Evolutionary conservation across 2,888 invertebrate species (phyloP).

Genomic region (Trichopoda pennipes): DNA sequence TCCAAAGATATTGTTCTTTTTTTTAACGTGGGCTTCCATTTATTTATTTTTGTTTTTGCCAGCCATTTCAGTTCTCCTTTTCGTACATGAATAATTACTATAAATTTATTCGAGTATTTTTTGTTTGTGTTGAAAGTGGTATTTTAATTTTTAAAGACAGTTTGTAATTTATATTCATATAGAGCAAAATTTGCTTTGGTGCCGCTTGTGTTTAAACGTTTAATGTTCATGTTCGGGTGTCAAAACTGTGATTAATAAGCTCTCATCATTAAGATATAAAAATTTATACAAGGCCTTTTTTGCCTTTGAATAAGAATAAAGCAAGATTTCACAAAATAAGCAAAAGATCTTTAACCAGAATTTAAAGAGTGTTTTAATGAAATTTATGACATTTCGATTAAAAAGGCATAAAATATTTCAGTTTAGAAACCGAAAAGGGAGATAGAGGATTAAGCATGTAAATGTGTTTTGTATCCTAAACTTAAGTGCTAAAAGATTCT

Average conservation of each 20-base stretch:
- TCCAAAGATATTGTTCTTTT: slow-evolving; percentile 50
- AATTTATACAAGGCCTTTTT: slow-evolving; percentile 39
- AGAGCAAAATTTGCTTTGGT: slow-evolving; percentile 36
- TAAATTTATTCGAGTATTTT: not conserved
- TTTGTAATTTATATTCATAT: slow-evolving; percentile 63
- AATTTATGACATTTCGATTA: slow-evolving; percentile 64
- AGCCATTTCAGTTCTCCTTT: slow-evolving; percentile 20
- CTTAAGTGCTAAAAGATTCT: not conserved
- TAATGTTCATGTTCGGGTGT: slow-evolving; percentile 64
- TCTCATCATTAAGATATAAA: slow-evolving; percentile 64
- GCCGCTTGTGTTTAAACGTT: slow-evolving; percentile 40
- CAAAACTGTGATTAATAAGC: slow-evolving; percentile 67
- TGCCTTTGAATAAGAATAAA: not conserved
- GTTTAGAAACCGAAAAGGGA: not conserved
- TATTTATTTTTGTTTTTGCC: slow-evolving; percentile 35
- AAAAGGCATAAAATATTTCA: slow-evolving; percentile 41
- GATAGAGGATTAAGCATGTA: not conserved
- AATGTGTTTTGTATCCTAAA: slow-evolving; percentile 8
- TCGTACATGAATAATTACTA: slow-evolving; percentile 45
- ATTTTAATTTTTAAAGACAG: slow-evolving; percentile 60
- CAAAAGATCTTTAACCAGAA: not conserved
- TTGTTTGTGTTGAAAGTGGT: slow-evolving; percentile 34
- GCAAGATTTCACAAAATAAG: not conserved
- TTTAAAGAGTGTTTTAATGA: slow-evolving; percentile 45
- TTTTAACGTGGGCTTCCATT: slow-evolving; percentile 53